phyloP scores from a whole-genome alignment of 2,113 vertebrate species.

The Paedocypris sp. region DNA sequence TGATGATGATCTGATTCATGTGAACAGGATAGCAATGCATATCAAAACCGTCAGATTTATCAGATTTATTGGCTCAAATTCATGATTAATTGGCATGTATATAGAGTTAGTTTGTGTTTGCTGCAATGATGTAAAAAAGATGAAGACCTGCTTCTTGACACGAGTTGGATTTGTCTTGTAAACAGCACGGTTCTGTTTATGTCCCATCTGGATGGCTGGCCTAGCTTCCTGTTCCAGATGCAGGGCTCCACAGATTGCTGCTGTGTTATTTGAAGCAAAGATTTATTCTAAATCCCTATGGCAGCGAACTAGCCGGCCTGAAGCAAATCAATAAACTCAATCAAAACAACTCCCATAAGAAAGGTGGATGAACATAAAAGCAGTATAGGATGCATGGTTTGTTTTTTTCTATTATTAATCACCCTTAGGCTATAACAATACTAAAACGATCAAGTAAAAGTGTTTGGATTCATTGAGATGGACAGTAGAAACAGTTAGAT shows the following conservation, averaged over 20 bases:
- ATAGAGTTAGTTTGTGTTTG: no score
- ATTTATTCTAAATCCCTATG: slow-evolving; percentile 18
- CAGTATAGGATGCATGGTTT: slow-evolving; percentile 13
- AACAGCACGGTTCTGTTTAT: slow-evolving; percentile 25
- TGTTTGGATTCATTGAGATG: slow-evolving; percentile 19
- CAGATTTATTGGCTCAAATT: no score
- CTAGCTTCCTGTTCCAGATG: slow-evolving; percentile 21
- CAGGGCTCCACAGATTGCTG: neutral
- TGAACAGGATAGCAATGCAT: no score
- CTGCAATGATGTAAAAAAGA: neutral
- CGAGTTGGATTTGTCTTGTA: slow-evolving; percentile 15
- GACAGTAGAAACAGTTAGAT: neutral
- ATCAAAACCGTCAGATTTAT: no score
- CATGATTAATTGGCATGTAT: no score
- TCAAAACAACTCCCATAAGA: slow-evolving; percentile 5
- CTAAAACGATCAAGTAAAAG: neutral
- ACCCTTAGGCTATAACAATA: slow-evolving; percentile 18
- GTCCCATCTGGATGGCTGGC: slow-evolving; percentile 1
- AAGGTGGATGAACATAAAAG: neutral
- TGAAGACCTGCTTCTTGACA: neutral
- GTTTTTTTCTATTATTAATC: slow-evolving; percentile 34
- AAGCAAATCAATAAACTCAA: slow-evolving; percentile 29
- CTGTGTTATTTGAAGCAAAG: slow-evolving; percentile 17
- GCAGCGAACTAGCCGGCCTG: slow-evolving; percentile 20
- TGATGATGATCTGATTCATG: no score